Conservation (phyloP, 2,888 invertebrate species). For the Tenthredo notha region DNA sequence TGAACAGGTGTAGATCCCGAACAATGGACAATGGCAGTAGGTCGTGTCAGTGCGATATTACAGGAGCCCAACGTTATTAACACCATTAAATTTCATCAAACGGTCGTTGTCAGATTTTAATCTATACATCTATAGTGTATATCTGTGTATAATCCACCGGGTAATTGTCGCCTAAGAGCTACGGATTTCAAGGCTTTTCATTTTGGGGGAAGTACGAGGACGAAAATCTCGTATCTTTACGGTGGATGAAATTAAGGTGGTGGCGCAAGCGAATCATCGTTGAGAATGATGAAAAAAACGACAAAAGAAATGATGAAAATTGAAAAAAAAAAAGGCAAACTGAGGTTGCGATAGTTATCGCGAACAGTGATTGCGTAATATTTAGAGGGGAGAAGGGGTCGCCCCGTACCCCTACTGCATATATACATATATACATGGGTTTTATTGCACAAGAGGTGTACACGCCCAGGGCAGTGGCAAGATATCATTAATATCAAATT, state of each 20-base stretch:
- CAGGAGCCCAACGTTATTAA: conserved; percentile 41
- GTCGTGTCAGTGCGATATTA: conserved; percentile 37
- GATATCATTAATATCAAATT: conserved; percentile 53
- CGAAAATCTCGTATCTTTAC: neutral
- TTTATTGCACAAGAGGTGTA: conserved; percentile 40
- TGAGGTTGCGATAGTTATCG: conserved; percentile 43
- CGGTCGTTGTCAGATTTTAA: neutral
- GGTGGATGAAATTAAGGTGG: neutral
- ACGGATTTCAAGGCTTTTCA: neutral
- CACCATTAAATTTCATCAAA: conserved; percentile 25
- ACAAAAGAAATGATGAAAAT: neutral
- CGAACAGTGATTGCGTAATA: conserved; percentile 46
- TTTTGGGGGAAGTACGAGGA: neutral
- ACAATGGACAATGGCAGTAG: conserved; percentile 61
- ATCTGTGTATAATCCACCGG: neutral
- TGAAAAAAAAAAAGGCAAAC: neutral
- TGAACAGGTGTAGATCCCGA: conserved; percentile 59
- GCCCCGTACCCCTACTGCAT: conserved; percentile 40
- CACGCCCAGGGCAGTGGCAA: conserved; percentile 49
- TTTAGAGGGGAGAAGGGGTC: neutral
- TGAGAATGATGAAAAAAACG: neutral
- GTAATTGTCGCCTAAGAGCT: conserved; percentile 36
- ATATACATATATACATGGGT: neutral
- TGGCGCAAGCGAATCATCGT: neutral
- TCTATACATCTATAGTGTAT: neutral